phyloP scores from a whole-genome alignment of 1,140 invertebrate genomes.

The Drosophila setifemur region DNA sequence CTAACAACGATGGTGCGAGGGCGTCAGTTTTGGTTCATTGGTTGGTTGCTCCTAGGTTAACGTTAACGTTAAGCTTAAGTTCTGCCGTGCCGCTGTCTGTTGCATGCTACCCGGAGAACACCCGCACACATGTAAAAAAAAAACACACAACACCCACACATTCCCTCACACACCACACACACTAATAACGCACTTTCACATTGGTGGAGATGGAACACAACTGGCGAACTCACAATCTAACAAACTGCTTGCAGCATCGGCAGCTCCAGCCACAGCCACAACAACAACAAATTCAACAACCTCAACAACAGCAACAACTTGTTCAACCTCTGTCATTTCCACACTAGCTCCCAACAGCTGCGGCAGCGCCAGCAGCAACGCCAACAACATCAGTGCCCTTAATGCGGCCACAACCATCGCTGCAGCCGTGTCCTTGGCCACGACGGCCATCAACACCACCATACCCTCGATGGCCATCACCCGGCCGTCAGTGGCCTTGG shows the following conservation, averaged over 20 bases:
- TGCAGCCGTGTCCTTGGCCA: slow-evolving; percentile 64
- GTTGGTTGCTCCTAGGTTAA: neutral
- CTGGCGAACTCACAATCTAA: slow-evolving; percentile 42
- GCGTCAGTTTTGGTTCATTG: slow-evolving; percentile 17
- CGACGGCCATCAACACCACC: slow-evolving; percentile 72
- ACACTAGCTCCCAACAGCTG: slow-evolving; percentile 51
- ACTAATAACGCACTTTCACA: slow-evolving; percentile 24
- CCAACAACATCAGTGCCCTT: slow-evolving; percentile 41
- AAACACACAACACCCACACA: slow-evolving; percentile 4
- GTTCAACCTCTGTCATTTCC: slow-evolving; percentile 54
- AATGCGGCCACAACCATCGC: slow-evolving; percentile 65
- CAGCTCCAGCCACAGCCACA: slow-evolving; percentile 7
- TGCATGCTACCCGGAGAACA: slow-evolving; percentile 33
- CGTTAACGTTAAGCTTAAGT: slow-evolving; percentile 16
- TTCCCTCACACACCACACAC: slow-evolving; percentile 2
- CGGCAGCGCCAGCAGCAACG: slow-evolving; percentile 45
- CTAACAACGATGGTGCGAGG: neutral
- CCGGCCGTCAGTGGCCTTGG: slow-evolving; percentile 43
- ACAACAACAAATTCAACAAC: slow-evolving; percentile 31
- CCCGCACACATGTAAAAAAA: neutral
- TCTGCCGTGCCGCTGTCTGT: slow-evolving; percentile 30
- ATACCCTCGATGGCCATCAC: slow-evolving; percentile 64
- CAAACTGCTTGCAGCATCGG: slow-evolving; percentile 39
- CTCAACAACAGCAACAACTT: slow-evolving; percentile 30
- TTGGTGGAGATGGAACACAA: slow-evolving; percentile 21